Evolutionary conservation across 2,113 vertebrate genomes (phyloP).

Genomic region (Jacana jacana): DNA sequence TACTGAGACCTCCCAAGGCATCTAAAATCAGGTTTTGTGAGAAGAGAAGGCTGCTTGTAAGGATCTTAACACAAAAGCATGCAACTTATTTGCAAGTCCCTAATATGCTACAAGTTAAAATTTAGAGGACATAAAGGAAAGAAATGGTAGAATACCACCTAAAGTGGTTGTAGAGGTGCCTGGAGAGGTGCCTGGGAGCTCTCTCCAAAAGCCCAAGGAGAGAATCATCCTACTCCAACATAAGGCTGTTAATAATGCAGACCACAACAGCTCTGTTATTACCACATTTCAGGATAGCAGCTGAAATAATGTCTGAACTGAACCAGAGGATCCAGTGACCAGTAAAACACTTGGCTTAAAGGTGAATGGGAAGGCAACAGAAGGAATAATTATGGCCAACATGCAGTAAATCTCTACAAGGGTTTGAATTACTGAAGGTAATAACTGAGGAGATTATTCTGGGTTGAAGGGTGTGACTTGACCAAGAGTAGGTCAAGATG

Average conservation of each 20-base stretch:
- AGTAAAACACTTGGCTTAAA: neutral
- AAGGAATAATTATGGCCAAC: neutral
- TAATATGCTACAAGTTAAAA: neutral
- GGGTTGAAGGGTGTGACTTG: neutral
- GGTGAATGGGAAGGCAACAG: neutral
- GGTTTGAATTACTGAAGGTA: neutral
- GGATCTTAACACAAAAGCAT: neutral
- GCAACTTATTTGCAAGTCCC: neutral
- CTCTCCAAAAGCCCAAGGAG: neutral
- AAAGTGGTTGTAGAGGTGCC: too few species aligned
- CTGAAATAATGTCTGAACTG: neutral
- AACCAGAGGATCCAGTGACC: neutral
- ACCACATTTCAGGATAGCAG: neutral
- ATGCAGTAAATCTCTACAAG: neutral
- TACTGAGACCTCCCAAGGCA: neutral
- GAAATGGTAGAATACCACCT: neutral
- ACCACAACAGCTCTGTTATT: neutral
- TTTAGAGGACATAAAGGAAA: neutral
- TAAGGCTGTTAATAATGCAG: neutral
- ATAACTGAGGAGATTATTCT: neutral
- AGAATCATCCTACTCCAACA: neutral
- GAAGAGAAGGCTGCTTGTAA: neutral
- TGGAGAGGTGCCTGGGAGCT: neutral
- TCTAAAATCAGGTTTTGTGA: neutral
- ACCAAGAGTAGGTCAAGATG: neutral